phyloP scores from a whole-genome alignment of 2,113 vertebrate species.

The Nicator chloris region DNA sequence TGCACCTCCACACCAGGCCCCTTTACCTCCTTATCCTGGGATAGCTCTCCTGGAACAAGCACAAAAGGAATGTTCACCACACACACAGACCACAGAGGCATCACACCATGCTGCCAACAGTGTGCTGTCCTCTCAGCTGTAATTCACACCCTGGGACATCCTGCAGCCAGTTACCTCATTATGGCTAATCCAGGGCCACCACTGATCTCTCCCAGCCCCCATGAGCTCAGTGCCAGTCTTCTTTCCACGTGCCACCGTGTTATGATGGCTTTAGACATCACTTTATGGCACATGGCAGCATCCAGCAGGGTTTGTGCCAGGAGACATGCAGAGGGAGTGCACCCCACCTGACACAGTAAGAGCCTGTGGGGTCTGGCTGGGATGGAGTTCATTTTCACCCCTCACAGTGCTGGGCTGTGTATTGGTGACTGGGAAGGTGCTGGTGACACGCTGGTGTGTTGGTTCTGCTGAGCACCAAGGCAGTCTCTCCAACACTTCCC shows the following conservation, averaged over 20 bases:
- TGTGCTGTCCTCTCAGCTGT: background rate
- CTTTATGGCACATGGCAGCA: background rate
- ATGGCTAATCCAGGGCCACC: background rate
- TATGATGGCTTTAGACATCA: background rate
- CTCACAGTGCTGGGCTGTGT: background rate
- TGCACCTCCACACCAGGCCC: background rate
- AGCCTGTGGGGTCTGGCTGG: background rate
- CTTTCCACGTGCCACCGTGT: background rate
- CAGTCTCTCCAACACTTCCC: background rate
- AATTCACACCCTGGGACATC: background rate
- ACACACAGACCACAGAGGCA: background rate
- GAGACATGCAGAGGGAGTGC: background rate
- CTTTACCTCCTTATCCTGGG: background rate
- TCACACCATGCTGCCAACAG: background rate
- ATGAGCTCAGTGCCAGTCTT: background rate
- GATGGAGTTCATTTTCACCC: background rate
- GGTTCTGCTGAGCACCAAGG: background rate
- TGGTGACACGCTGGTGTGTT: background rate
- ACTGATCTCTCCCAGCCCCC: background rate
- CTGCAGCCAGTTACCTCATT: background rate
- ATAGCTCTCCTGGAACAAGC: background rate
- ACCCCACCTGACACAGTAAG: background rate
- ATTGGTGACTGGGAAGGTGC: background rate
- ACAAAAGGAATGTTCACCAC: rapidly evolving
- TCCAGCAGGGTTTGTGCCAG: background rate